phyloP scores from a whole-genome alignment of 2,113 vertebrate species.

The Leucoraja erinaceus region DNA sequence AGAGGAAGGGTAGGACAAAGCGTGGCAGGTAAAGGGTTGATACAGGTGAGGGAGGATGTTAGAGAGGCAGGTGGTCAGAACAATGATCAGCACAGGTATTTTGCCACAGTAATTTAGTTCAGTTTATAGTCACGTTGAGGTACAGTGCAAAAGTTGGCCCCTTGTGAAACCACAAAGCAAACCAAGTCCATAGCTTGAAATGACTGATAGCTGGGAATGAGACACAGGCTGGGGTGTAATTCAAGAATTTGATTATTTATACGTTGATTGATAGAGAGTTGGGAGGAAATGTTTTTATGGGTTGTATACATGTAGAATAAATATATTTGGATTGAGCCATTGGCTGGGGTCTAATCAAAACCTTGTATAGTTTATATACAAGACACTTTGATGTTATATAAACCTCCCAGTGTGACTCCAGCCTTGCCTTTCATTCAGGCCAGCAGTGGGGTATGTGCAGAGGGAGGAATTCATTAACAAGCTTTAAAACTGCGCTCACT shows the following conservation, averaged over 20 bases:
- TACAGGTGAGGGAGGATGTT: no score
- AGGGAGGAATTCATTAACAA: neutral
- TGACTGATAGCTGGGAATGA: neutral
- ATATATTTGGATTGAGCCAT: neutral
- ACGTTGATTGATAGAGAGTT: neutral
- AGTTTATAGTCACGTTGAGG: no score
- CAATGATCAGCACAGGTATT: no score
- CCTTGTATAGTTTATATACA: neutral
- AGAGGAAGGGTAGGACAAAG: no score
- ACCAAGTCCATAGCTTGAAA: neutral
- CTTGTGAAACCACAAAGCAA: no score
- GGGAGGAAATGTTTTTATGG: neutral
- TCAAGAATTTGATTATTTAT: neutral
- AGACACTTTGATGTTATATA: neutral
- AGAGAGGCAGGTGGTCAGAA: no score
- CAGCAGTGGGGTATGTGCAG: neutral
- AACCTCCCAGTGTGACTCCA: neutral
- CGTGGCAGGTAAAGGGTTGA: no score
- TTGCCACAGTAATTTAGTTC: no score
- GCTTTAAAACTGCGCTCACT: neutral
- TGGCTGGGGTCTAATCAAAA: conserved; percentile 13
- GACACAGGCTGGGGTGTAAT: neutral
- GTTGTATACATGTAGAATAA: neutral
- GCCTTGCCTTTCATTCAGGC: neutral
- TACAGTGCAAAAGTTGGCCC: no score